These are phyloP conservation scores for Propithecus perrieri DNA, from an alignment of 2,797 vertebrate species.

Conservation along the genomic window DNA sequence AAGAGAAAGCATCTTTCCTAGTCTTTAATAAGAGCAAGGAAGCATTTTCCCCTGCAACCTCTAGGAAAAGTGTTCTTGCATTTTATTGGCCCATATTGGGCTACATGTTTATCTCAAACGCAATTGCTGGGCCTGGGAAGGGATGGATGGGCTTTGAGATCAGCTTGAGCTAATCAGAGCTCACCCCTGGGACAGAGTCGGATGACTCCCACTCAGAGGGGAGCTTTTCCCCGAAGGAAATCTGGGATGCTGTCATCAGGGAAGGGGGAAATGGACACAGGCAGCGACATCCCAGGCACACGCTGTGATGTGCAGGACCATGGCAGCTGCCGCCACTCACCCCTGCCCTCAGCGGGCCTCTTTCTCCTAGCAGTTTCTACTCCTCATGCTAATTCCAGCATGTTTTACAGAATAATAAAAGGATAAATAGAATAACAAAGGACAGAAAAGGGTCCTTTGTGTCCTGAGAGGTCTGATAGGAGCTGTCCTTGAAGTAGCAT, in stretches of 20 bases:
- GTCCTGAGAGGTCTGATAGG: not conserved
- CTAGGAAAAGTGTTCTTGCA: not conserved
- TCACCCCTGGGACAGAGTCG: not conserved
- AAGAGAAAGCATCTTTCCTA: not conserved
- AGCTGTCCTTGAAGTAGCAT: not conserved
- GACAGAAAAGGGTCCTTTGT: not conserved
- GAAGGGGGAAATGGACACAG: not conserved
- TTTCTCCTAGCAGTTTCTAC: not conserved
- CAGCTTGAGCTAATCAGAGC: not conserved
- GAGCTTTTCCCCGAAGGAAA: not conserved
- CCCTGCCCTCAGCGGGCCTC: not conserved
- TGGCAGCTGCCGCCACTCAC: not conserved
- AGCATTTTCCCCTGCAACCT: not conserved
- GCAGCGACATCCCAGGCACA: not conserved
- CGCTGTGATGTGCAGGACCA: not conserved
- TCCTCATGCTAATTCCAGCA: not conserved
- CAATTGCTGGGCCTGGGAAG: too few species aligned
- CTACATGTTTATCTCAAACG: not conserved
- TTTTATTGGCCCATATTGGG: not conserved
- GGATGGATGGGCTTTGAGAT: not conserved
- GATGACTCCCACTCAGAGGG: not conserved
- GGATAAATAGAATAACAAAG: not conserved
- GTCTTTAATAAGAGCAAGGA: not conserved
- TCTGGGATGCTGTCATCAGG: not conserved
- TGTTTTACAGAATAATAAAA: not conserved